A percentile compares a stretch with the other conserved stretches of the same genome.
phyloP scores from a whole-genome alignment of 2,113 vertebrate species.

The Raja brachyura region DNA sequence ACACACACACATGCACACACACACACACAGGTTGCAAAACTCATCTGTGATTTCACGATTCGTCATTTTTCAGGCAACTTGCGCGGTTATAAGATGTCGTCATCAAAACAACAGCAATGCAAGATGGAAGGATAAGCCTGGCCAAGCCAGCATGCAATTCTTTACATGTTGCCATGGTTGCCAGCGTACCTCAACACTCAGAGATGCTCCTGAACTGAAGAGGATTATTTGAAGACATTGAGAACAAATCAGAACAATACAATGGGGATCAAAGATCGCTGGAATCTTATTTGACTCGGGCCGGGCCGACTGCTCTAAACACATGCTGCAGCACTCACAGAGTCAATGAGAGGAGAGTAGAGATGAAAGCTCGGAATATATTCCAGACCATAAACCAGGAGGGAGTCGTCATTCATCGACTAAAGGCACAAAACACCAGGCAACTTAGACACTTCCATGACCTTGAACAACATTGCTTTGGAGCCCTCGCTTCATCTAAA shows the following conservation, averaged over 20 bases:
- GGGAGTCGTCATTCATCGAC: background rate
- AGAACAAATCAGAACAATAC: background rate
- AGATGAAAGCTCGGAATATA: background rate
- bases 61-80: background rate
- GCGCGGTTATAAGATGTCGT: background rate
- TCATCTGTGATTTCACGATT: background rate
- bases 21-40: background rate
- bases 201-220: background rate
- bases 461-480: slow-evolving; percentile 1
- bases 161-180: background rate
- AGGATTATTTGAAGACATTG: background rate
- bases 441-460: background rate
- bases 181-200: background rate
- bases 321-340: background rate
- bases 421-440: background rate
- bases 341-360: background rate
- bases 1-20: too few relatives aligned
- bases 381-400: background rate
- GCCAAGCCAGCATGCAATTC: slow-evolving; percentile 22
- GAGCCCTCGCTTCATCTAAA: background rate
- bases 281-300: background rate
- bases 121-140: background rate
- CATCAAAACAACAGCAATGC: background rate
- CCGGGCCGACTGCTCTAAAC: background rate
- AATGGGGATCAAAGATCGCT: background rate